phyloP scores from a whole-genome alignment of 2,113 vertebrate genomes.

The Brachyistius frenatus region DNA sequence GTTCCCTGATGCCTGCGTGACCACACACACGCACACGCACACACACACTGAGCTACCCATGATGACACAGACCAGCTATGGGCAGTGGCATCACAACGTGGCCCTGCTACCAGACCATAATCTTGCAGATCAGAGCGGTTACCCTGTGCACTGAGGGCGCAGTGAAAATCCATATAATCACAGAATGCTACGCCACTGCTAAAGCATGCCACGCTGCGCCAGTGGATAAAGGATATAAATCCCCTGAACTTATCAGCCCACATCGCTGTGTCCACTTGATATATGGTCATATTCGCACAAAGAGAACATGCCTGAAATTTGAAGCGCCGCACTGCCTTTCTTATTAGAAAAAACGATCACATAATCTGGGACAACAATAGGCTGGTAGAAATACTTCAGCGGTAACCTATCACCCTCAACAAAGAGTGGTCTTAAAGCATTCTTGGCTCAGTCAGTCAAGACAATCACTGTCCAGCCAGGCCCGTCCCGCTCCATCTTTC shows the following conservation, averaged over 20 bases:
- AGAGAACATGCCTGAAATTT: constrained; percentile 7
- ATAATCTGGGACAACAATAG: constrained; percentile 20
- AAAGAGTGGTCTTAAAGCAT: constrained; percentile 38
- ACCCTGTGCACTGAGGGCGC: background rate
- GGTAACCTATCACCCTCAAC: constrained; percentile 33
- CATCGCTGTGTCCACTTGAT: constrained; percentile 36
- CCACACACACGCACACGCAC: background rate
- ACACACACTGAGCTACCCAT: background rate
- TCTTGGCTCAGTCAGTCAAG: constrained; percentile 64
- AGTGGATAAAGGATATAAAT: constrained; percentile 24
- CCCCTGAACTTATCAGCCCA: constrained; percentile 27
- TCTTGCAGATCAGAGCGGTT: constrained; percentile 4
- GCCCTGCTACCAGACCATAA: background rate
- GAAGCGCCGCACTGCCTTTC: background rate
- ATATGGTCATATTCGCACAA: constrained; percentile 11
- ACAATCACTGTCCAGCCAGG: constrained; percentile 67
- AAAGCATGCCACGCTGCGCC: background rate
- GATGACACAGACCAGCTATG: background rate
- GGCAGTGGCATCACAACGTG: background rate
- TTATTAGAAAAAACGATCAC: background rate
- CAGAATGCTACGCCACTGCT: background rate
- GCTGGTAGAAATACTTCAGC: background rate
- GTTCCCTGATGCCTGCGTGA: background rate
- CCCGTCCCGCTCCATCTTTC: constrained; percentile 70
- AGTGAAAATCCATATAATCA: background rate